Evolutionary conservation across 2,113 vertebrate genomes (phyloP), one percentile per base, ranked within the genome.

Genomic region (Embiotoca jacksoni): DNA sequence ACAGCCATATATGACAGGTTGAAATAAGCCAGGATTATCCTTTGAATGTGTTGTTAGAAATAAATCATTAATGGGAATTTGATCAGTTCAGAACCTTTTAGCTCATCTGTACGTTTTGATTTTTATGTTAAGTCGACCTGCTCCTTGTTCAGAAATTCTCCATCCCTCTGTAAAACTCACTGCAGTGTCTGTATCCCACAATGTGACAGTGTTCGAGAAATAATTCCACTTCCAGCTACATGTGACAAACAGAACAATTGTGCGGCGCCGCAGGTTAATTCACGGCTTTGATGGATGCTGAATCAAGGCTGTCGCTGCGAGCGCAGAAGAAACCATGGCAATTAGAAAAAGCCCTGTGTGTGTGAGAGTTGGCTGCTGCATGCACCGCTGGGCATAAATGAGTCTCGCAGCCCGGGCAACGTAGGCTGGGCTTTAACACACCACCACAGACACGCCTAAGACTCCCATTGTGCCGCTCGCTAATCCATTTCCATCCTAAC

Each of bases 401-500:
- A 89, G 86, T 90, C 89, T 78, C 88, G 89, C 91, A 87, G 90
- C 81, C 83, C 58, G 44, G 86, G 81, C 85, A 81, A 92, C 82
- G 55, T 78, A 90, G 91, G 87, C 85, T 83, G 80, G 83, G 91
- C 89, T 92, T 89, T 87, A 89, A 91, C 87, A 88, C 87, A 88
- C 89, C 88, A 82, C 88, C 74, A 65, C 88, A 89, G 91, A 91
- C 90, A 91, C 81, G 90, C 90, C 88, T 91, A 88, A 92, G 90
- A 92, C 89, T 92, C 90, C 91, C 91, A 93, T 92, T 92, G 91
- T 92, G 90, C 89, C 87, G 72, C 78, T 72, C 72, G 68, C 87
- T 92, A 92, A 93, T 93, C 92, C 91, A 91, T 92, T 92, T 93
- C 90, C 90, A 92, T 87, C 84, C 88, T 93, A 93, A 93, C 92